Percentiles rank a stretch among this genome's conserved stretches.
phyloP scores from a whole-genome alignment of 2,888 invertebrate species.

The Panorpa germanica region DNA sequence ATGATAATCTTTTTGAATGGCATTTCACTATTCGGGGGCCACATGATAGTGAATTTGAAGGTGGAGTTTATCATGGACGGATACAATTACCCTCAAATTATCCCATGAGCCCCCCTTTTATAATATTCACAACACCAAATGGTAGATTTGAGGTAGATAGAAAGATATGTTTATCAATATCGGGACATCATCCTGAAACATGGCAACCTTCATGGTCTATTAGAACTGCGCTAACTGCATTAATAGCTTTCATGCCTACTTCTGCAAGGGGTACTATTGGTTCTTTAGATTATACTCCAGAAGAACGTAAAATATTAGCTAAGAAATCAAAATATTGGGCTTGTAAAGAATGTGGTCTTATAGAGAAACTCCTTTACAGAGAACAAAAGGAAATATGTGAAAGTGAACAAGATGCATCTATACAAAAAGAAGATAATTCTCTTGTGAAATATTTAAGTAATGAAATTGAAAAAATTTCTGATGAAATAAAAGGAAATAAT shows the following conservation, averaged over 20 bases:
- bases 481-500: too few relatives aligned
- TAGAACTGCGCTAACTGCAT: constrained; percentile 73
- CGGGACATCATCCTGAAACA: constrained; percentile 92
- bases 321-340: constrained; percentile 39
- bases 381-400: too few relatives aligned
- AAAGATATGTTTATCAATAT: constrained; percentile 90
- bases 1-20: constrained; percentile 95
- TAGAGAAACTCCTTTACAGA: constrained; percentile 22
- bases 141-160: constrained; percentile 85
- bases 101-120: constrained; percentile 94
- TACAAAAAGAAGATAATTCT: too few relatives aligned
- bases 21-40: constrained; percentile 91
- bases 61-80: constrained; percentile 82
- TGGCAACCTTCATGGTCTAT: constrained; percentile 98
- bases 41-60: constrained; percentile 71
- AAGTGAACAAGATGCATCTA: too few relatives aligned
- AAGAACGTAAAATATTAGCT: constrained; percentile 64
- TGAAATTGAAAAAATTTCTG: too few relatives aligned
- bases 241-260: constrained; percentile 90
- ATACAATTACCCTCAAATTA: constrained; percentile 85
- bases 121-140: constrained; percentile 82
- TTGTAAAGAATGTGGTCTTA: constrained; percentile 27
- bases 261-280: constrained; percentile 81
- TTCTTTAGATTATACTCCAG: constrained; percentile 71
- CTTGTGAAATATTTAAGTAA: too few relatives aligned